A percentile compares a stretch with the other conserved stretches of the same genome.
phyloP scores from a whole-genome alignment of 2,113 vertebrate species.

The Lamprotornis superbus region DNA sequence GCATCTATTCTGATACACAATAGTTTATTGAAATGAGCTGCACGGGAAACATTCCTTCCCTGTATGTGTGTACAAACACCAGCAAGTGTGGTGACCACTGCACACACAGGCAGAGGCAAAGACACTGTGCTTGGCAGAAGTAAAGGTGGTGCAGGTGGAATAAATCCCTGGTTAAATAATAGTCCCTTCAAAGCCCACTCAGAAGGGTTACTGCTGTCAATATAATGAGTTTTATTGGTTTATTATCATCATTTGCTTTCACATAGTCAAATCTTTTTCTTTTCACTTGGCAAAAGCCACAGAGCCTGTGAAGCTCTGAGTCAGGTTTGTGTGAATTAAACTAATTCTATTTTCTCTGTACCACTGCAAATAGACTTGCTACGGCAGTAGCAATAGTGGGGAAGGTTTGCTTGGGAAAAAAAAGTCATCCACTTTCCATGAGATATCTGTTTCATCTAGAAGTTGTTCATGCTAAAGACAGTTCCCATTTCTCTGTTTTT shows the following conservation, averaged over 20 bases:
- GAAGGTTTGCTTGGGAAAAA: background rate
- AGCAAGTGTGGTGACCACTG: background rate
- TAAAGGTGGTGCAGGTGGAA: background rate
- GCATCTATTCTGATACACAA: conserved; percentile 45
- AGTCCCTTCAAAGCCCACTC: background rate
- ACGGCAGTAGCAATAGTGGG: background rate
- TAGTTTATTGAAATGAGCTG: conserved; percentile 36
- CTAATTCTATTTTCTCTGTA: background rate
- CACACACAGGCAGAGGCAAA: background rate
- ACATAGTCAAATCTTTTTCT: background rate
- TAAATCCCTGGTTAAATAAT: background rate
- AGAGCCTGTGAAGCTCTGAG: background rate
- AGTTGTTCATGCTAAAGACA: background rate
- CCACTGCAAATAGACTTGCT: background rate
- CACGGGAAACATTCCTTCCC: conserved; percentile 11
- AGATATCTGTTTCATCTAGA: background rate
- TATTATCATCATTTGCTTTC: background rate
- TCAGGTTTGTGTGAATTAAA: background rate
- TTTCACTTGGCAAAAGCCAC: background rate
- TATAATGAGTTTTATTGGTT: background rate
- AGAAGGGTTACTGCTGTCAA: background rate
- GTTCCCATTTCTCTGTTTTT: conserved; percentile 3
- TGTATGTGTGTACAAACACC: background rate
- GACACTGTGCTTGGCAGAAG: background rate
- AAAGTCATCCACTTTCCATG: background rate